Evolutionary conservation across 2,113 vertebrate genomes (phyloP), one percentile per base, ranked within the genome.

Genomic region (Podiceps cristatus): DNA sequence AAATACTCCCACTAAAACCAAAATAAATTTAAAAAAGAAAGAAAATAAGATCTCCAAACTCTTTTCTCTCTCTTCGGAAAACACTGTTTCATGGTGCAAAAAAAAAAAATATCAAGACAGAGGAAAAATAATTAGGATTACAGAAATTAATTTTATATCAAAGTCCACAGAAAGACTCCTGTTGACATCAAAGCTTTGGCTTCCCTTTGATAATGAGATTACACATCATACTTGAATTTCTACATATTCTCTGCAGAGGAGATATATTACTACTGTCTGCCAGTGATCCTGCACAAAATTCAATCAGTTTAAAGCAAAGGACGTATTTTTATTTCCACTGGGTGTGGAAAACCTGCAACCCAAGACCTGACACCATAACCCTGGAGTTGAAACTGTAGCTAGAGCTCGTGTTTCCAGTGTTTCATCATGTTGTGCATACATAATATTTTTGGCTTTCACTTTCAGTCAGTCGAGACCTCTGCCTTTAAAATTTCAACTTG

Each of bases 51-150:
- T 64, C 69, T 69, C 58, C 23, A 53, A 79, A 64, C 58, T 63
- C 37, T 83, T 95, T 90, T 19, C 40, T 77, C 5, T 87, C 29
- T 79, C 56, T 79, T 73, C 89, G 80, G 53, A 94, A 89, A 87
- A 72, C 69, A 37, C 15, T 10, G 13, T 84, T 95, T 94, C 69
- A 37, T 50, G 73, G 59, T 59, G 67, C 50, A 76, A 69, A 69
- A 75, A 69, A 69, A 75, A 75, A 93, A 82, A 82, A 79, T 71
- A 87, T 28, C 64, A 69, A 79, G 69, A 81, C 20, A 47, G 71
- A 73, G 56, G 68, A 40, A 94, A 96, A 95, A 96, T 86, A 95
- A 94, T 93, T 92, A 93, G 67, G 68, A 95, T 96, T 88, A 93
- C 29, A 84, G 76, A 95, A 94, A 95, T 97, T 84, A 94, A 87